Conservation (phyloP, 2,888 invertebrate species). For the Rhopalosiphum nymphaeae region DNA sequence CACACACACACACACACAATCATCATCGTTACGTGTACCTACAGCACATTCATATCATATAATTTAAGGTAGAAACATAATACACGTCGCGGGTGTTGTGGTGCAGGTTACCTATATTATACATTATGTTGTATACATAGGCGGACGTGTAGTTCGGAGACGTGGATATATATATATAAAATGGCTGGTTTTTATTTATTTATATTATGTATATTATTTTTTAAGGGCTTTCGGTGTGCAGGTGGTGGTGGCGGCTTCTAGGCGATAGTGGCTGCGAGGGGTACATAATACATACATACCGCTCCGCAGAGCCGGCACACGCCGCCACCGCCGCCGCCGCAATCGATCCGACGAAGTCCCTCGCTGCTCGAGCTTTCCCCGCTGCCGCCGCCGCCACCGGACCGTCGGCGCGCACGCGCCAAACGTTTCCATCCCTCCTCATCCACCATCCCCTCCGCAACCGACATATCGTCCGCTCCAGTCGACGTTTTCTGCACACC, state of each 20-base stretch:
- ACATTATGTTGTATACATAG: too few species aligned
- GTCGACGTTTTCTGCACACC: background rate
- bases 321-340: slow-evolving; percentile 37
- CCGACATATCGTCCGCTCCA: background rate
- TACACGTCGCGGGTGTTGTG: background rate
- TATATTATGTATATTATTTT: background rate
- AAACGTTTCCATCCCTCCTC: background rate
- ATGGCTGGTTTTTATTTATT: slow-evolving; percentile 2
- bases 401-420: background rate
- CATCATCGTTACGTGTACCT: too few species aligned
- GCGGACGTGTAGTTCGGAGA: background rate
- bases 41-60: too few species aligned
- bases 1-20: background rate
- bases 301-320: background rate
- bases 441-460: background rate
- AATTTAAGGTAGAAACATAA: too few species aligned
- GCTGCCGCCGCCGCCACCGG: background rate
- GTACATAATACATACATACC: too few species aligned
- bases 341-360: slow-evolving; percentile 52
- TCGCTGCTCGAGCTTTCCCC: slow-evolving; percentile 38
- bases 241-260: background rate
- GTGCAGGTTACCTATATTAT: background rate
- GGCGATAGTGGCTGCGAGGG: background rate
- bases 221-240: background rate
- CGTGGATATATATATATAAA: background rate